Conservation (phyloP, 1,140 invertebrate species). For the Metaphire vulgaris region DNA sequence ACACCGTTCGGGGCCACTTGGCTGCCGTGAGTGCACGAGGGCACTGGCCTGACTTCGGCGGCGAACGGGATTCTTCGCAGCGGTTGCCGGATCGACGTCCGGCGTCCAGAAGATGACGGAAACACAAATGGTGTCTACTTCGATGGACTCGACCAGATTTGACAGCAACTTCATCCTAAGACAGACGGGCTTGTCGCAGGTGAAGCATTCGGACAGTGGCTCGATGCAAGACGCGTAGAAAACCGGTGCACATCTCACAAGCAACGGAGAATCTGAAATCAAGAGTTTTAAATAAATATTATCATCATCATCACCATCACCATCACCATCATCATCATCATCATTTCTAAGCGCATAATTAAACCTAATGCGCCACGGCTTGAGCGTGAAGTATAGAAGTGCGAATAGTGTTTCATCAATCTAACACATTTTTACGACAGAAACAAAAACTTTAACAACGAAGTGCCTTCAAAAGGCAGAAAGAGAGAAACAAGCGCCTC, state of each 20-base stretch:
- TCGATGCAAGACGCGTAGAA: constrained; percentile 17
- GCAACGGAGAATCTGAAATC: constrained; percentile 31
- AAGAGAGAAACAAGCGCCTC: too few relatives aligned
- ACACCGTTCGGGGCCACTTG: neutral
- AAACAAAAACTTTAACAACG: too few relatives aligned
- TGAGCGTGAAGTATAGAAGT: too few relatives aligned
- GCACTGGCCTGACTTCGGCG: neutral
- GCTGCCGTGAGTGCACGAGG: neutral
- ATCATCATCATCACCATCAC: neutral
- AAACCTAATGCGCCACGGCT: too few relatives aligned
- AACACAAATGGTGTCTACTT: constrained; percentile 32
- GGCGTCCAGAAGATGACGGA: constrained; percentile 15
- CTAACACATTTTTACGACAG: too few relatives aligned
- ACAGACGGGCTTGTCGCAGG: constrained; percentile 58
- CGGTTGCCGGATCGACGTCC: neutral
- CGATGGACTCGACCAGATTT: constrained; percentile 53
- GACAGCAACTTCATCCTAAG: constrained; percentile 58
- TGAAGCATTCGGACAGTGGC: constrained; percentile 49
- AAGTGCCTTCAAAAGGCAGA: too few relatives aligned
- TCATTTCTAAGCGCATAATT: too few relatives aligned
- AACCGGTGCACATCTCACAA: constrained; percentile 28
- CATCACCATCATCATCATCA: too few relatives aligned
- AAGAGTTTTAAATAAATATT: neutral
- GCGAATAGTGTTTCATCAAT: too few relatives aligned
- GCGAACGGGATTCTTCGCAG: neutral